These are phyloP conservation scores for Chiloscyllium punctatum DNA, from an alignment of 2,797 vertebrate genomes.

Conservation along the genomic window DNA sequence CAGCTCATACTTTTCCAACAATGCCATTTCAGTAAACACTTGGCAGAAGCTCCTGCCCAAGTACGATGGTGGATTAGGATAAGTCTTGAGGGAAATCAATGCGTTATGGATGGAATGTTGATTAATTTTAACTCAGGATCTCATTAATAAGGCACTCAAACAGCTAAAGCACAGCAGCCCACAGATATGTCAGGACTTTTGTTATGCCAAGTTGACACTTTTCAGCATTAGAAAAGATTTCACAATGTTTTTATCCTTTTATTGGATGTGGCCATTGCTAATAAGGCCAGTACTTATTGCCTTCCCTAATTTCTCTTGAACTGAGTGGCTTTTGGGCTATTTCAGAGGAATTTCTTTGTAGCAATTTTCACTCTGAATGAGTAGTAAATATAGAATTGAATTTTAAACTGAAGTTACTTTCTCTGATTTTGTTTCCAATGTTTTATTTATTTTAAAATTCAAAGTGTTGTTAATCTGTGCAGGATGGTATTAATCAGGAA, in stretches of 20 bases:
- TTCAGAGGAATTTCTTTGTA: neutral
- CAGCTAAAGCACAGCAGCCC: neutral
- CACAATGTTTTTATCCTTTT: too few species aligned
- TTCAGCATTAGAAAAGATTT: neutral
- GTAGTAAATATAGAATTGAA: neutral
- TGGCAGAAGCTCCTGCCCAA: neutral
- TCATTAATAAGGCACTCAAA: neutral
- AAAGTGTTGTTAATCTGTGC: neutral
- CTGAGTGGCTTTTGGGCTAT: too few species aligned
- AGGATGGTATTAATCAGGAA: too few species aligned
- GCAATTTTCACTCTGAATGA: neutral
- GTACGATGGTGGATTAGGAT: neutral
- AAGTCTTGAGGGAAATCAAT: neutral
- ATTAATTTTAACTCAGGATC: neutral
- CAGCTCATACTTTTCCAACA: neutral
- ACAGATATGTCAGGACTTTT: neutral
- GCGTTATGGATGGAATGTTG: neutral
- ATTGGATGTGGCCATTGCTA: too few species aligned
- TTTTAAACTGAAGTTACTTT: neutral
- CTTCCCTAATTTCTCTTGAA: too few species aligned
- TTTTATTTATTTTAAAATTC: neutral
- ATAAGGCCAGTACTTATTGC: too few species aligned
- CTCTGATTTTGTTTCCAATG: neutral
- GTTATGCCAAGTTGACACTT: neutral
- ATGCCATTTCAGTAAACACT: neutral